Percentiles rank a stretch among this genome's conserved stretches.
These are phyloP conservation scores for Rhagoletis zephyria DNA, from an alignment of 1,140 invertebrate species.

Conservation along the genomic window DNA sequence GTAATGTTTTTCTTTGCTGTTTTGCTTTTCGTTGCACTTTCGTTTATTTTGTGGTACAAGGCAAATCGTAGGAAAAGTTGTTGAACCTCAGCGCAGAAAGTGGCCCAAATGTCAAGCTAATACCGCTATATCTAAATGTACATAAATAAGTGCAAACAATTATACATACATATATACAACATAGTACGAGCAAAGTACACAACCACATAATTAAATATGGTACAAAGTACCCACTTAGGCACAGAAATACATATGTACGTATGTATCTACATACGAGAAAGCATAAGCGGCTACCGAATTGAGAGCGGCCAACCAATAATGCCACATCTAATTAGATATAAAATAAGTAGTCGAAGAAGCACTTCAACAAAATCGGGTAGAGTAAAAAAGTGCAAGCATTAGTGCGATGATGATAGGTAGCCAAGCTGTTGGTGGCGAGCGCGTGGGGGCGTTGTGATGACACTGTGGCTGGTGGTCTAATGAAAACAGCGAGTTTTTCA, in stretches of 20 bases:
- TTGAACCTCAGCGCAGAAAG: slow-evolving; percentile 33
- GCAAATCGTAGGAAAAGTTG: slow-evolving; percentile 38
- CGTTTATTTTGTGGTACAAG: slow-evolving; percentile 49
- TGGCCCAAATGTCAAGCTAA: slow-evolving; percentile 41
- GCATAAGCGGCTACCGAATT: slow-evolving; percentile 2
- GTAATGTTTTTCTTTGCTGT: not conserved
- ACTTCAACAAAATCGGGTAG: slow-evolving; percentile 11
- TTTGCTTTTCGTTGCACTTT: not conserved
- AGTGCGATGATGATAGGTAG: not conserved
- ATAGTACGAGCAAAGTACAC: not conserved
- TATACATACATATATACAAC: not conserved
- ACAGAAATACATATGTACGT: not conserved
- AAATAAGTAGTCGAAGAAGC: slow-evolving; percentile 45
- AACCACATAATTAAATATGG: not conserved
- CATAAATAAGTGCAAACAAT: not conserved
- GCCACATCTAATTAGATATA: slow-evolving; percentile 52
- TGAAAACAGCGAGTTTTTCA: not conserved
- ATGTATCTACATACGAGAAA: not conserved
- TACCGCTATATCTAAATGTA: not conserved
- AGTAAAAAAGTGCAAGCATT: too few relatives aligned
- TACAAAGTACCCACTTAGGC: not conserved
- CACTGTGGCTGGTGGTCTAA: not conserved
- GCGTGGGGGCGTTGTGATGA: not conserved
- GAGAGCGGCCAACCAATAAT: slow-evolving; percentile 35
- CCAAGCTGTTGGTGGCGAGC: too few relatives aligned